These are phyloP conservation scores for Leptosomus discolor DNA, from an alignment of 2,113 vertebrate species.

Conservation along the genomic window DNA sequence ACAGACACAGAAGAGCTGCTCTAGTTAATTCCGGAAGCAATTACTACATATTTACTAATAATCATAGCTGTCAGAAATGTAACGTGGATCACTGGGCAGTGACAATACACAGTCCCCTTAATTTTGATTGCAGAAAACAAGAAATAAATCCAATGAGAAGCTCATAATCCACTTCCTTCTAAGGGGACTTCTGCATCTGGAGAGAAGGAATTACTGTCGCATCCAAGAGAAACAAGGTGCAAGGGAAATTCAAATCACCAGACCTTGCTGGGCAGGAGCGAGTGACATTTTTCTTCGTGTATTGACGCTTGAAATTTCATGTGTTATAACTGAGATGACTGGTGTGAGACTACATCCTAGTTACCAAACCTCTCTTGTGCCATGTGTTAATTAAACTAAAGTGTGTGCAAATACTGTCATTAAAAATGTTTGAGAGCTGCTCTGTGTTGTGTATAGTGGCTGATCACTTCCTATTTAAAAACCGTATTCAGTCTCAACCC, in stretches of 20 bases:
- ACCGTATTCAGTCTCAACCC: constrained; percentile 24
- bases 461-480: constrained; percentile 64
- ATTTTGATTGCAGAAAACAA: constrained; percentile 21
- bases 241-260: not conserved
- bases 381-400: constrained; percentile 66
- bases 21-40: constrained; percentile 31
- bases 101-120: not conserved
- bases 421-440: constrained; percentile 59
- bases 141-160: constrained; percentile 32
- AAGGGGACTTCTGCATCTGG: constrained; percentile 26
- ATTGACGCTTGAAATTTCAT: not conserved
- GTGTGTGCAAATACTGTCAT: constrained; percentile 61
- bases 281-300: not conserved
- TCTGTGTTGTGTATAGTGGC: constrained; percentile 35
- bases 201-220: not conserved
- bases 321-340: constrained; percentile 26
- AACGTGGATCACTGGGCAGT: constrained; percentile 4
- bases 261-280: not conserved
- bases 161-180: not conserved
- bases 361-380: constrained; percentile 38
- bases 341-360: constrained; percentile 50
- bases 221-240: not conserved
- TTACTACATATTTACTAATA: constrained; percentile 46
- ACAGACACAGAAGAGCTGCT: not conserved
- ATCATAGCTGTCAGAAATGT: constrained; percentile 46